These are phyloP conservation scores for Myotis vivesi DNA, from an alignment of 2,797 vertebrate genomes.

Conservation along the genomic window DNA sequence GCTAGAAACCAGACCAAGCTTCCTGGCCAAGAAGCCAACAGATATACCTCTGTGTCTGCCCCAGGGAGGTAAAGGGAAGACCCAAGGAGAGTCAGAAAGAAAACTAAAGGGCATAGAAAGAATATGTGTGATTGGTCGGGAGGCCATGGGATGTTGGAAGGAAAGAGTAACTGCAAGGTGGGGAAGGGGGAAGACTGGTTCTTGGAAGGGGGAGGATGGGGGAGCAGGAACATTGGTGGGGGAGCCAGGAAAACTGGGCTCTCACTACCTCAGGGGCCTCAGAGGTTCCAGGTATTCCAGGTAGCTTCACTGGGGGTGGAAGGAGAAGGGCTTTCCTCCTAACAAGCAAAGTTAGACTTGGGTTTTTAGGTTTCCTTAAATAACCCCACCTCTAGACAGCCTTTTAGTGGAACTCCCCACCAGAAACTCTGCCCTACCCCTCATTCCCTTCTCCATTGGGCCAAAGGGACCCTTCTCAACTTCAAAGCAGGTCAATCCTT, in stretches of 20 bases:
- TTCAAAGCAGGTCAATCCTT: neutral
- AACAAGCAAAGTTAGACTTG: neutral
- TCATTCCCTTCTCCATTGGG: neutral
- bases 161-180: neutral
- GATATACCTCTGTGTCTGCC: neutral
- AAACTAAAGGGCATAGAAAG: neutral
- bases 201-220: neutral
- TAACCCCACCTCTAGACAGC: neutral
- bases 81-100: neutral
- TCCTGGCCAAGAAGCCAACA: neutral
- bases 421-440: fast-evolving
- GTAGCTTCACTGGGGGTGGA: neutral
- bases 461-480: neutral
- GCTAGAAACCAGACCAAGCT: neutral
- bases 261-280: neutral
- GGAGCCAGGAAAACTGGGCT: neutral
- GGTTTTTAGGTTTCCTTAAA: neutral
- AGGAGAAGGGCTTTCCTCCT: neutral
- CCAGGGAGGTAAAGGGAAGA: neutral
- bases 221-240: neutral
- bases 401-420: neutral
- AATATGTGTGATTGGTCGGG: neutral
- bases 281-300: neutral
- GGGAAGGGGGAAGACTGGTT: neutral
- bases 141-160: neutral